Base-by-base conservation (phyloP, 2,113 vertebrate species). In the Grallaria varia region DNA sequence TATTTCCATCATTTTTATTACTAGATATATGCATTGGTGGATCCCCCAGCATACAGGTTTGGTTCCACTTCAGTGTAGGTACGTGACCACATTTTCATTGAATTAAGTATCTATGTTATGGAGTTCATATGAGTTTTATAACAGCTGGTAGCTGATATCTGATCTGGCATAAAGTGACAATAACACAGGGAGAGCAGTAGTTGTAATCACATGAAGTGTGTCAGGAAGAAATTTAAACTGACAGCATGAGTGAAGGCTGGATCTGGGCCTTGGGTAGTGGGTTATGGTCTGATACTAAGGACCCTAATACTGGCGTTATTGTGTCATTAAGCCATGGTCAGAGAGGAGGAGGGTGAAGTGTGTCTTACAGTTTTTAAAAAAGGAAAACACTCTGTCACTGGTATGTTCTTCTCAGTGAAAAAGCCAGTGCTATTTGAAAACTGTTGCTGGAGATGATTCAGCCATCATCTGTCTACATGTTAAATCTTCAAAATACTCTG, bases 11-110 rank as follows among this genome's bases (percentile, higher is more conserved):
- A 9, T 37, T 83, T 63, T 40, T 75, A 14, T 42, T 71, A 19
- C 31, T 16, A 19, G 8, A 28, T 78, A 22, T 4, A 1, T 63
- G 42, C 42, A 42, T 16, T 28, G 9, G 22, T 23, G 15, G 39
- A 27, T 69, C 45, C 42, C 31, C 22, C 49, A 14, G 39, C 19
- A 17, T 5, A 30, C 0, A 1, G 33, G 17, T 59, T 82, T 72
- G 53, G 24, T 82, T 86, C 49, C 40, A 37, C 49, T 49, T 47
- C 77, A 45, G 4, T 44, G 49, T 76, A 45, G 44, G 49, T 28
- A 58, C 4, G 0, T 0, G 0, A 55, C 39, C 33, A 37, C 5
- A 2, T 37, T 87, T 64, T 47, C 49, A 49, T 8, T 75, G n/a
- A 81, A 60, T 87, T 45, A 53, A 77, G 8, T 52, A 27, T 19